Conservation (phyloP, 2,888 invertebrate genomes). For the Ligdia adustata region DNA sequence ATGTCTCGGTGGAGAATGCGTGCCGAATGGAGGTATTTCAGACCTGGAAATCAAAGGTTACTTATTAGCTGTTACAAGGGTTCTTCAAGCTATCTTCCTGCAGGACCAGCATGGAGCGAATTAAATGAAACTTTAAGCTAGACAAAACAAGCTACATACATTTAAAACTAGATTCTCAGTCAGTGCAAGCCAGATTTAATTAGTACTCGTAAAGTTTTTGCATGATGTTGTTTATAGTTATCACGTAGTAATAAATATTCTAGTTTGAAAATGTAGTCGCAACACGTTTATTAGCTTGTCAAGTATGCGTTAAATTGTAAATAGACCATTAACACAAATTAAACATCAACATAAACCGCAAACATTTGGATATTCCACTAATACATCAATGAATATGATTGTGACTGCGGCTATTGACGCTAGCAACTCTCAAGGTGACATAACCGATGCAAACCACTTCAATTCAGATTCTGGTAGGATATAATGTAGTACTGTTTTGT, state of each 20-base stretch:
- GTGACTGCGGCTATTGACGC: conserved; percentile 42
- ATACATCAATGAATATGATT: conserved; percentile 50
- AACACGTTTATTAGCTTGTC: conserved; percentile 18
- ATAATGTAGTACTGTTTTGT: conserved; percentile 33
- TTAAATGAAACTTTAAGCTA: too few relatives aligned
- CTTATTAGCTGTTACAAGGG: too few relatives aligned
- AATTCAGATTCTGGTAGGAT: conserved; percentile 25
- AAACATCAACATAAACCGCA: conserved; percentile 33
- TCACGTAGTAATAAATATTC: not conserved
- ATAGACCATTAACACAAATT: conserved; percentile 20
- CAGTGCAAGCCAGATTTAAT: too few relatives aligned
- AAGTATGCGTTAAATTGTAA: conserved; percentile 8
- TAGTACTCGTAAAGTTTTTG: too few relatives aligned
- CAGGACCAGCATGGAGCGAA: too few relatives aligned
- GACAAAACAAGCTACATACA: too few relatives aligned
- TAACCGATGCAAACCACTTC: conserved; percentile 28
- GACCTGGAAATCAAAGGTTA: conserved; percentile 82
- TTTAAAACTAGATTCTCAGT: too few relatives aligned
- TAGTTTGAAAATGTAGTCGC: not conserved
- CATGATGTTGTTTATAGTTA: too few relatives aligned
- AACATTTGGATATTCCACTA: conserved; percentile 42
- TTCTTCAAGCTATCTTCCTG: too few relatives aligned
- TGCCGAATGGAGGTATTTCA: conserved; percentile 99
- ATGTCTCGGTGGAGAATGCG: conserved; percentile 99
- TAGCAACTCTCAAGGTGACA: conserved; percentile 30